These are phyloP conservation scores for Limnephilus rhombicus DNA, from an alignment of 2,888 invertebrate genomes.

Conservation along the genomic window DNA sequence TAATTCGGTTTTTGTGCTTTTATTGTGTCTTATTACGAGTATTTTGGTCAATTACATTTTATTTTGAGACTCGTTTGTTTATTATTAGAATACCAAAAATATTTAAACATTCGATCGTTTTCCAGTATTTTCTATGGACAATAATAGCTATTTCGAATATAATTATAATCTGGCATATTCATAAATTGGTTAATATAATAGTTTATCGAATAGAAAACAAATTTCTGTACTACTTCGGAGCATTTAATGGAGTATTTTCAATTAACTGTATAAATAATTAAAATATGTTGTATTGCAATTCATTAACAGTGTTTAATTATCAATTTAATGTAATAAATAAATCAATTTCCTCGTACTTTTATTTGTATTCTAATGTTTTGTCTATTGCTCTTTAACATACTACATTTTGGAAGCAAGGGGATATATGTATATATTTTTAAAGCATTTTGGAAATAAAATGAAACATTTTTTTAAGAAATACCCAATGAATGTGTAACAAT, in stretches of 20 bases:
- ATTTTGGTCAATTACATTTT: background rate
- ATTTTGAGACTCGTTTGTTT: background rate
- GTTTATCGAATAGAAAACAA: conserved; percentile 6
- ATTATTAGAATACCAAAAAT: background rate
- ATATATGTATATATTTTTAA: background rate
- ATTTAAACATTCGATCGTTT: conserved; percentile 31
- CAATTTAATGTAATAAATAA: background rate
- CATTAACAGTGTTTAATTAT: background rate
- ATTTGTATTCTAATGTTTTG: background rate
- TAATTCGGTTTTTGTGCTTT: background rate
- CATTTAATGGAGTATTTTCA: background rate
- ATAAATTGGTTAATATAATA: background rate
- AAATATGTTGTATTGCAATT: conserved; percentile 17
- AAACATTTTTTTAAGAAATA: background rate
- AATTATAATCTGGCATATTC: conserved; percentile 11
- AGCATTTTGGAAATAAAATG: background rate
- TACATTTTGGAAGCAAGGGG: conserved; percentile 1
- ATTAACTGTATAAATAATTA: conserved; percentile 3
- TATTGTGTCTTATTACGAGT: background rate
- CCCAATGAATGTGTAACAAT: background rate
- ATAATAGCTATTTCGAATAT: conserved; percentile 44
- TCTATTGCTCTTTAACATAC: background rate
- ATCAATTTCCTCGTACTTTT: background rate
- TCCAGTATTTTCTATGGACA: conserved; percentile 49
- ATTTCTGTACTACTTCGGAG: conserved; percentile 10